Evolutionary conservation across 2,888 invertebrate species (phyloP), one percentile per base, ranked within the genome.

Genomic region (Pollenia griseotomentosa): DNA sequence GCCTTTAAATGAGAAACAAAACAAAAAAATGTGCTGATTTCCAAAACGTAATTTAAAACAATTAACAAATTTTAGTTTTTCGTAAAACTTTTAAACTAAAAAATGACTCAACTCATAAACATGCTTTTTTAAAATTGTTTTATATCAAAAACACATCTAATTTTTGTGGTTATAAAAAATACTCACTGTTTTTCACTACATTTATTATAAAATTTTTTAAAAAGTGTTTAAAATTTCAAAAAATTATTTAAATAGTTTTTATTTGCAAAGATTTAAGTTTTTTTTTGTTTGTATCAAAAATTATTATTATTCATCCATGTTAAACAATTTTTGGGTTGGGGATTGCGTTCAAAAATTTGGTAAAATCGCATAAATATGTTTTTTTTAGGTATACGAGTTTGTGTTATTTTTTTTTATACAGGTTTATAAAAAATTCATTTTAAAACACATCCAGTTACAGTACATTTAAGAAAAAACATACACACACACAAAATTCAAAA

Each of bases 131-230:
- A 85, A 88, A 77, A 33, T 51, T 42, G 44, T 61, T n/a, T 33
- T 53, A 19, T 40, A 9, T 11, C 44, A 83, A 65, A 78, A 77
- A 71, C 81, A 86, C 77, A 83, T 70, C 80, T 86, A 83, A 59
- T 77, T 59, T 82, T 66, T 86, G 86, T 68, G 78, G 65, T 83
- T 48, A 16, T 59, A 79, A 71, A 85, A 85, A 91, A 92, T 93
- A 93, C 93, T 93, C 93, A 93, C 93, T 93, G 93, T 93, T 93
- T 92, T 92, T 92, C 90, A 92, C 93, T 93, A 92, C 90, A 91
- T 89, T 91, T 90, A 71, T 89, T 89, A 74, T 74, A 71, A 74
- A 57, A 80, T 83, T 83, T 77, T 83, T 73, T 78, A 53, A 81
- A 80, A 66, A 70, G 55, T 65, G 23, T 81, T 78, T 74, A 81